Evolutionary conservation across 1,140 invertebrate species (phyloP), one percentile per base, ranked within the genome.

Genomic region (Cardiocondyla obscurior): DNA sequence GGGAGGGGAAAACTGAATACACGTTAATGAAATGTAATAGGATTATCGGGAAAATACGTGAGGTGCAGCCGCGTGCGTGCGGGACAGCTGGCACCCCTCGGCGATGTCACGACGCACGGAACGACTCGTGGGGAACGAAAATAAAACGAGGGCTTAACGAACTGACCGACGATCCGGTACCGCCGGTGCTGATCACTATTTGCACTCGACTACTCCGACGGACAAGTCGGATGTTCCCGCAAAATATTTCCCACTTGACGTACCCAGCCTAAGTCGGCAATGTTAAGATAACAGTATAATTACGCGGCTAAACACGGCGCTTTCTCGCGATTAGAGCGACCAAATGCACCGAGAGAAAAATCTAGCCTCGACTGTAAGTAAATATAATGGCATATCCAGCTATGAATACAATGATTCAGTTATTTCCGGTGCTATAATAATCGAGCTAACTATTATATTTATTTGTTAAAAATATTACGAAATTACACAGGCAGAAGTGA

Each of bases 71-170:
- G 53, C 55, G 53, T 30, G 51, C 22, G 58, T 42, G n/a, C 19
- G 4, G 51, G 8, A 39, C 28, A 12, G 33, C 19, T 33, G 74
- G 28, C 28, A n/a, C 12, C 62, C 22, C 36, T 42, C 58, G 39
- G 30, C 53, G 44, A 73, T 53, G 33, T 57, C 39, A 46, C 30
- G 30, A 58, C 58, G 25, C 19, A 25, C 49, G 46, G 44, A 46
- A 44, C 72, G 55, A 82, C 77, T 82, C 58, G 65, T 64, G 81
- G 25, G 44, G 33, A 77, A 77, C 36, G 19, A 44, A 82, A 64
- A 53, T 77, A 64, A 77, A 77, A 82, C 33, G 28, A n/a, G 3
- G n/a, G 36, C 55, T 82, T 82, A 82, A 82, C 81, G 49, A 77
- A 82, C 57, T 58, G 30, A 39, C 42, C 55, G 70, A 7, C 19